Evolutionary conservation across 2,797 vertebrate genomes (phyloP).

Genomic region (Notoglanidium macrostoma): DNA sequence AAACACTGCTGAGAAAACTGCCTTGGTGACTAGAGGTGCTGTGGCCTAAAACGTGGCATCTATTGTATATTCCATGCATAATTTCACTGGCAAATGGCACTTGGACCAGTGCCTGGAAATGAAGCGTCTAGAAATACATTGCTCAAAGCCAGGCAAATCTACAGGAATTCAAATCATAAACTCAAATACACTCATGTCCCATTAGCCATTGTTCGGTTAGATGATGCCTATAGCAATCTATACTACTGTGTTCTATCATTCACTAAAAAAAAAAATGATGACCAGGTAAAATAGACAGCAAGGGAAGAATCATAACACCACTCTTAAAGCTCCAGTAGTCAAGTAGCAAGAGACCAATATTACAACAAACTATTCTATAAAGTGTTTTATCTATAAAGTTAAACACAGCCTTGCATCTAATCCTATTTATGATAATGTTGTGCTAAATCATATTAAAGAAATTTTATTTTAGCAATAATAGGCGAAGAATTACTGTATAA

Average conservation of each 20-base stretch:
- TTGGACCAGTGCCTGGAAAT: slow-evolving; percentile 6
- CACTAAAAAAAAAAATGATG: not conserved
- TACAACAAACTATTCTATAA: not conserved
- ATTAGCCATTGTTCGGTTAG: not conserved
- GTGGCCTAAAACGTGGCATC: not conserved
- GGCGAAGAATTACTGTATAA: not conserved
- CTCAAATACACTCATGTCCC: not conserved
- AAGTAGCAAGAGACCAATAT: not conserved
- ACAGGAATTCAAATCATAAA: not conserved
- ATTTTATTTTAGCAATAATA: not conserved
- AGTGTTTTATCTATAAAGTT: not conserved
- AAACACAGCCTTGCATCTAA: not conserved
- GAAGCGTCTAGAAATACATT: not conserved
- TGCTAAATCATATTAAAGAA: not conserved
- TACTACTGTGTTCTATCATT: not conserved
- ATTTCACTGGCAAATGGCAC: not conserved
- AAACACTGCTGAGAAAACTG: slow-evolving; percentile 14
- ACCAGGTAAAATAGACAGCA: too few species aligned
- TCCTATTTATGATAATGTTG: not conserved
- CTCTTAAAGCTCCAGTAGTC: not conserved
- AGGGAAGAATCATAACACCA: not conserved
- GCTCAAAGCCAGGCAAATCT: not conserved
- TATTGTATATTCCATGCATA: slow-evolving; percentile 9
- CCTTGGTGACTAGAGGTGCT: not conserved
- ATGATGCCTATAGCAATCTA: not conserved